Evolutionary conservation across 2,797 vertebrate species (phyloP).

Genomic region (Lindbergichthys nudifrons): DNA sequence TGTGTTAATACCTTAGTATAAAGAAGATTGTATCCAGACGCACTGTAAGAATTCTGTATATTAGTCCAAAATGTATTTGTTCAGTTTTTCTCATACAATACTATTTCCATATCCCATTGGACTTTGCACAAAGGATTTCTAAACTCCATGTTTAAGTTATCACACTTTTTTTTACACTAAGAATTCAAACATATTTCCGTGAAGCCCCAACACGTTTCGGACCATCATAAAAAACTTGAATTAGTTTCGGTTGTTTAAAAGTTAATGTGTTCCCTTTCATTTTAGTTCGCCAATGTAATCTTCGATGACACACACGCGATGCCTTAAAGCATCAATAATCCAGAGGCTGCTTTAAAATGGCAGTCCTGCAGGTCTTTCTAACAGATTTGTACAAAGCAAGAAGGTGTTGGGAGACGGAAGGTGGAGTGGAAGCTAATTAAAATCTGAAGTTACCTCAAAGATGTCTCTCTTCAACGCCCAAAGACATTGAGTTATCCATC

Average conservation of each 20-base stretch:
- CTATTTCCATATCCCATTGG: background rate
- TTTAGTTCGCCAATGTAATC: background rate
- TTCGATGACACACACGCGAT: background rate
- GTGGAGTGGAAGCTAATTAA: conserved; percentile 26
- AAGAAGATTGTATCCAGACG: background rate
- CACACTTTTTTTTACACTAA: background rate
- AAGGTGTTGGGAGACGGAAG: conserved; percentile 19
- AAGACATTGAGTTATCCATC: conserved; percentile 48
- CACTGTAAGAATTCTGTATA: too few species aligned
- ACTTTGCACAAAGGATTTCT: background rate
- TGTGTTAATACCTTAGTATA: background rate
- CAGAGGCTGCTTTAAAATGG: conserved; percentile 51
- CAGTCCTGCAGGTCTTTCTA: conserved; percentile 28
- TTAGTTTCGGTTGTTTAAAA: background rate
- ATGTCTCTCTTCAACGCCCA: conserved; percentile 31
- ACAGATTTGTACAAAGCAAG: conserved; percentile 43
- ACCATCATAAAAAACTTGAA: background rate
- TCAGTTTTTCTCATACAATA: background rate
- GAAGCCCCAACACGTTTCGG: background rate
- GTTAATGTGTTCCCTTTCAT: background rate
- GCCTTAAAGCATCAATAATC: conserved; percentile 34
- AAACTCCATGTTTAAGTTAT: background rate
- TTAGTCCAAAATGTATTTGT: background rate
- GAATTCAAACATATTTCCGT: background rate
- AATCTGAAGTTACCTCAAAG: conserved; percentile 47